These are phyloP conservation scores for Hassar affinis DNA, from an alignment of 2,113 vertebrate species.

Conservation along the genomic window DNA sequence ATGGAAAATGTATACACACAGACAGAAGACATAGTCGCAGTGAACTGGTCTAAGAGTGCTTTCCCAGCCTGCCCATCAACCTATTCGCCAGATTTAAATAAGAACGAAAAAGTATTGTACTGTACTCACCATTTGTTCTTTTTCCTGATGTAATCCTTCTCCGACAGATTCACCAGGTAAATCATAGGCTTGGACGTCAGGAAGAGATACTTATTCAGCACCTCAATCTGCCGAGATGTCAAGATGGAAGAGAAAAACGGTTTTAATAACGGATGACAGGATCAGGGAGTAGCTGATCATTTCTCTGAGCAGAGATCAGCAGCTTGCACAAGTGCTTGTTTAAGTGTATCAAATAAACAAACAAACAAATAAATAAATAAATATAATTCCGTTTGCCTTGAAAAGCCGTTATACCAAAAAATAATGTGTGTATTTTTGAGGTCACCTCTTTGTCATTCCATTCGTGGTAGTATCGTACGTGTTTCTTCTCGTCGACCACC, in stretches of 20 bases:
- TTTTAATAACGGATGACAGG: background rate
- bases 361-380: too few species aligned
- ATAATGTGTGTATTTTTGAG: too few species aligned
- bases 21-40: background rate
- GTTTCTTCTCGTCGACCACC: constrained; percentile 95
- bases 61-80: too few species aligned
- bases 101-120: background rate
- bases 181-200: constrained; percentile 99
- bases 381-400: too few species aligned
- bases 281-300: background rate
- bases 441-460: constrained; percentile 99
- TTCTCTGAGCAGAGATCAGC: background rate
- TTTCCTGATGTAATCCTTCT: constrained; percentile 95
- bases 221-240: constrained; percentile 82
- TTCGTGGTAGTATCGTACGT: constrained; percentile 88
- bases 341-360: too few species aligned
- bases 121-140: constrained; percentile 99
- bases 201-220: constrained; percentile 95
- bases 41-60: background rate
- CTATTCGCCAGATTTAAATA: too few species aligned
- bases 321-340: background rate
- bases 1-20: background rate
- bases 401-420: background rate
- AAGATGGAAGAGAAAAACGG: background rate
- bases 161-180: constrained; percentile 96